phyloP scores from a whole-genome alignment of 2,113 vertebrate species.

The Aegithalos caudatus region DNA sequence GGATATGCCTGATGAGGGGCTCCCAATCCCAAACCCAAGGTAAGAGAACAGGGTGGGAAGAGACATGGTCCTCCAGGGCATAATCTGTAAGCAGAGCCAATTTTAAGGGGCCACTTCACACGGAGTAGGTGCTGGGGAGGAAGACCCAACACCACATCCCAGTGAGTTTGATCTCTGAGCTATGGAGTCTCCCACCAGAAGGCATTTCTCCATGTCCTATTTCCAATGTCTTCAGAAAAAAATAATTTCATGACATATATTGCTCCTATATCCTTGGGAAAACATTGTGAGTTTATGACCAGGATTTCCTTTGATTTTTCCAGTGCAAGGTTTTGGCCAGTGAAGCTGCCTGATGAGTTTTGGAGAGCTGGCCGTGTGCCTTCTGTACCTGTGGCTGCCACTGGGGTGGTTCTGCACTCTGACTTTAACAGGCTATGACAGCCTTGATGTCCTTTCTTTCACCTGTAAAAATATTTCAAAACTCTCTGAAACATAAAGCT shows the following conservation, averaged over 20 bases:
- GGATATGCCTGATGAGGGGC: background rate
- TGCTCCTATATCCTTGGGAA: background rate
- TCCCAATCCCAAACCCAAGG: background rate
- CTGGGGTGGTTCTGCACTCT: background rate
- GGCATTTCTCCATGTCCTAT: background rate
- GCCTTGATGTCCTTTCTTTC: background rate
- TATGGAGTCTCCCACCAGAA: background rate
- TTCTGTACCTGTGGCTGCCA: rapidly evolving
- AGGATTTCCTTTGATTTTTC: background rate
- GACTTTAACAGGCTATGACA: background rate
- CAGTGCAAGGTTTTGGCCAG: background rate
- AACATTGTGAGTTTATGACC: rapidly evolving
- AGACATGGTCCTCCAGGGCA: background rate
- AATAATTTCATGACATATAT: background rate
- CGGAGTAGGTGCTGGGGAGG: background rate
- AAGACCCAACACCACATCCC: rapidly evolving
- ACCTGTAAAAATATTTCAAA: background rate
- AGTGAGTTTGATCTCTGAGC: background rate
- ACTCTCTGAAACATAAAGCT: background rate
- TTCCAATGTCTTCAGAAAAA: background rate
- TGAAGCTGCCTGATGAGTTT: background rate
- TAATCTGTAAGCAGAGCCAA: background rate
- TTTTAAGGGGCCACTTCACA: background rate
- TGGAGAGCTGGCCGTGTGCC: background rate
- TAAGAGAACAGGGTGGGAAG: background rate